Evolutionary conservation across 2,113 vertebrate species (phyloP).

Genomic region (Sterna hirundo): DNA sequence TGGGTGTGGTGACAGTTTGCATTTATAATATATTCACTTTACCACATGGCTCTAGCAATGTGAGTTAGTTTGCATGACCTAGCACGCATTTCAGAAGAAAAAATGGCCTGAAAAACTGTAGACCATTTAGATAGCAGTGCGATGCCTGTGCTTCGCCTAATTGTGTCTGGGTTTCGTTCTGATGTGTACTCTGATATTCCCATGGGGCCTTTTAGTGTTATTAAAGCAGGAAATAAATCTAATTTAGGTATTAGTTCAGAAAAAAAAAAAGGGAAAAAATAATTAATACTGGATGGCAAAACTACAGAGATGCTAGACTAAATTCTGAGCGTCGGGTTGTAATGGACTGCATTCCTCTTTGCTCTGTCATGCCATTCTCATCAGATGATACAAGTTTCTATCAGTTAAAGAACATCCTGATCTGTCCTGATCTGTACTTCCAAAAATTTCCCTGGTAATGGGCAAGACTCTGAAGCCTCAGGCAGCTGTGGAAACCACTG

Average conservation of each 20-base stretch:
- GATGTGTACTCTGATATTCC: background rate
- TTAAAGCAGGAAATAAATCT: slow-evolving; percentile 19
- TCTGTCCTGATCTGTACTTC: background rate
- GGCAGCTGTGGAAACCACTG: background rate
- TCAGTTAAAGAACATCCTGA: background rate
- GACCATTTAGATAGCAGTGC: background rate
- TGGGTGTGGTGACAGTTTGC: slow-evolving; percentile 53
- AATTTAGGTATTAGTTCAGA: background rate
- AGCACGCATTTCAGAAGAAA: slow-evolving; percentile 5
- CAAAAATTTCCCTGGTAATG: background rate
- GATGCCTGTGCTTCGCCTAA: background rate
- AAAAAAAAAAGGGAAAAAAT: background rate
- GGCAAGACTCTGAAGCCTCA: background rate
- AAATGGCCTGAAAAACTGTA: background rate
- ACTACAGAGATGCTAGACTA: background rate
- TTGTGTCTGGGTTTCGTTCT: background rate
- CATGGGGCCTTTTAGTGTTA: background rate
- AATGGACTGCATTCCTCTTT: background rate
- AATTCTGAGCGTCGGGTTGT: background rate
- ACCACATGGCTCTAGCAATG: background rate
- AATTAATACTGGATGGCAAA: background rate
- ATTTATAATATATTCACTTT: slow-evolving; percentile 39
- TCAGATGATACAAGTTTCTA: background rate
- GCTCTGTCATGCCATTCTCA: background rate
- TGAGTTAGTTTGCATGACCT: slow-evolving; percentile 12